Conservation (phyloP, 2,113 vertebrate species). For the Lipotes vexillifer region DNA sequence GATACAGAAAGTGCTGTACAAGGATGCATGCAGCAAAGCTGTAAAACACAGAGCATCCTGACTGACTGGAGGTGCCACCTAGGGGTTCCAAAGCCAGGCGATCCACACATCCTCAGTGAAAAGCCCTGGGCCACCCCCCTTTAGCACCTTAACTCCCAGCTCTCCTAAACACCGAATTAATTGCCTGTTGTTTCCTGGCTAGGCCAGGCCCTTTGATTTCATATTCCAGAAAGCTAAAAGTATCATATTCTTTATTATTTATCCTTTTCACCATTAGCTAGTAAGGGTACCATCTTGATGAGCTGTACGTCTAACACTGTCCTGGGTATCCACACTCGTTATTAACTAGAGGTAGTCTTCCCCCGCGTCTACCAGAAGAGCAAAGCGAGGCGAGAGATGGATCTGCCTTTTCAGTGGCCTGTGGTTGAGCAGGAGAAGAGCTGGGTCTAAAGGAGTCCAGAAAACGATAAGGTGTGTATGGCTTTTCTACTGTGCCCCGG, state of each 20-base stretch:
- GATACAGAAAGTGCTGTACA: slow-evolving; percentile 61
- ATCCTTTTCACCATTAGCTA: too few species aligned
- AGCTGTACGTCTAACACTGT: neutral
- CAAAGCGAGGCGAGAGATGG: neutral
- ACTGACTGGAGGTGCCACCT: slow-evolving; percentile 61
- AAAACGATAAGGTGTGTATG: neutral
- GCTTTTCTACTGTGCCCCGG: neutral
- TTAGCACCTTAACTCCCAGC: too few species aligned
- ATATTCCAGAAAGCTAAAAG: neutral
- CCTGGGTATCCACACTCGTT: neutral
- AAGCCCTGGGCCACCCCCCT: neutral
- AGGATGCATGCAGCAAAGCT: slow-evolving; percentile 7
- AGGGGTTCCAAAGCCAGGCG: slow-evolving; percentile 54
- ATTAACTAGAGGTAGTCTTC: neutral
- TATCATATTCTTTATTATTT: neutral
- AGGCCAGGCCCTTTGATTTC: neutral
- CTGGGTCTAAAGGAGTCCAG: neutral
- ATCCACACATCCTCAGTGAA: neutral
- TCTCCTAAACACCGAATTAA: too few species aligned
- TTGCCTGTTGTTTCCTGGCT: neutral
- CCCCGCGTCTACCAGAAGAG: neutral
- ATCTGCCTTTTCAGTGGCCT: neutral
- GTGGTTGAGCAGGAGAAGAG: neutral
- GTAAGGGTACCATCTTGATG: neutral
- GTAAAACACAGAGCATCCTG: slow-evolving; percentile 53